Evolutionary conservation across 1,140 invertebrate genomes (phyloP).

Genomic region (Leptinotarsa lineolata): DNA sequence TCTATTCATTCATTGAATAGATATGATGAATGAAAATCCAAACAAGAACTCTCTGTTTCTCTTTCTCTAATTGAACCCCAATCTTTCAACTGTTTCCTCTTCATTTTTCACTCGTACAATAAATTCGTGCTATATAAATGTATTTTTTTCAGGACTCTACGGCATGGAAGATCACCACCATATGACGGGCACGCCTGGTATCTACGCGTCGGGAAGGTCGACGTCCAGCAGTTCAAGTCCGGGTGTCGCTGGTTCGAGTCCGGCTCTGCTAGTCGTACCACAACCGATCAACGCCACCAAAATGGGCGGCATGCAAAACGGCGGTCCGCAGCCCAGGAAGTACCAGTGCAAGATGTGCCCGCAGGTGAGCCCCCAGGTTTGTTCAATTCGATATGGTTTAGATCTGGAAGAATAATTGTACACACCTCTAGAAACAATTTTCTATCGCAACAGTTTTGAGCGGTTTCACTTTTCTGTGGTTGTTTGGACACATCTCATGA

Average conservation of each 20-base stretch:
- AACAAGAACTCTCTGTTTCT: too few species aligned
- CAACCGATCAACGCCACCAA: constrained; percentile 86
- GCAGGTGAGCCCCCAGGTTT: constrained; percentile 74
- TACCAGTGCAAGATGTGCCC: constrained; percentile 99
- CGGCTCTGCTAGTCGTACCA: constrained; percentile 81
- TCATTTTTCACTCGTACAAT: too few species aligned
- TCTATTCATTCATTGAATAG: too few species aligned
- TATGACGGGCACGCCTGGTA: constrained; percentile 48
- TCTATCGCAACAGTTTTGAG: too few species aligned
- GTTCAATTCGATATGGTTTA: not conserved
- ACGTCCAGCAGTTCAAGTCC: constrained; percentile 55
- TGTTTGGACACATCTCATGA: too few species aligned
- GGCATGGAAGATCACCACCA: constrained; percentile 55
- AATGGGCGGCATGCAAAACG: constrained; percentile 64
- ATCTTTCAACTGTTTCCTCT: too few species aligned
- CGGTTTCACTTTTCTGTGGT: too few species aligned
- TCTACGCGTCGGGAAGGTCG: constrained; percentile 53
- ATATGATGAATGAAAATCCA: too few species aligned
- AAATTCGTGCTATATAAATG: too few species aligned
- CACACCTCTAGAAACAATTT: too few species aligned
- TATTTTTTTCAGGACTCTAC: constrained; percentile 21
- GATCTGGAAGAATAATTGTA: not conserved
- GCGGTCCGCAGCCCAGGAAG: constrained; percentile 68
- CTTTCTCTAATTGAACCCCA: too few species aligned
- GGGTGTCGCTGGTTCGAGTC: constrained; percentile 60